A percentile compares a stretch with the other conserved stretches of the same genome.
Conservation (phyloP, 2,888 invertebrate species). For the Laspeyria flexula region DNA sequence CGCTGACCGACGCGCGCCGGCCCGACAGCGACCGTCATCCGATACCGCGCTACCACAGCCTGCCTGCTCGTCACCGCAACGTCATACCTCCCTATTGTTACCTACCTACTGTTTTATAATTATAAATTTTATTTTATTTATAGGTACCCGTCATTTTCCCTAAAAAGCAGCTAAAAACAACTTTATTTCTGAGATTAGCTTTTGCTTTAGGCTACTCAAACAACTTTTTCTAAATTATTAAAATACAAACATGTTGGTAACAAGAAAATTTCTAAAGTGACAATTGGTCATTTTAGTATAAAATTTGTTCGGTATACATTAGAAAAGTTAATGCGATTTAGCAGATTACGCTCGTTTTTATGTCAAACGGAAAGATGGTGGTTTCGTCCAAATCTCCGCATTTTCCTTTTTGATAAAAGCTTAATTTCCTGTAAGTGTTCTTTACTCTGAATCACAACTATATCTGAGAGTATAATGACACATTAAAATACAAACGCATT, state of each 20-base stretch:
- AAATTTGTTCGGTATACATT: not conserved
- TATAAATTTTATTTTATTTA: no score
- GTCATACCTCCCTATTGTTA: slow-evolving; percentile 22
- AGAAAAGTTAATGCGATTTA: slow-evolving; percentile 31
- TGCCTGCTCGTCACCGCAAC: slow-evolving; percentile 21
- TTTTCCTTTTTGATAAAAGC: slow-evolving; percentile 48
- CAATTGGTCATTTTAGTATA: not conserved
- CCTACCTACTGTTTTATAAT: not conserved
- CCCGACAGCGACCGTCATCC: not conserved
- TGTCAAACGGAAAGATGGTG: slow-evolving; percentile 47
- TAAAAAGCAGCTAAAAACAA: no score
- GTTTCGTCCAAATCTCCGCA: slow-evolving; percentile 34
- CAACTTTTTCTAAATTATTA: no score
- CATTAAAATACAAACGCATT: no score
- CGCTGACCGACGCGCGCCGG: slow-evolving; percentile 5
- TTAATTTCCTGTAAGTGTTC: slow-evolving; percentile 56
- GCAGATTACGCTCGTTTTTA: slow-evolving; percentile 34
- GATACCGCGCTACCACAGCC: slow-evolving; percentile 7
- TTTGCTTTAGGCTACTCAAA: no score
- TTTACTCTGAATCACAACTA: slow-evolving; percentile 9
- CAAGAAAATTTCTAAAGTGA: not conserved
- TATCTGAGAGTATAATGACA: not conserved
- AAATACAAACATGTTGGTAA: no score
- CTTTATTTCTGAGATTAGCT: no score
- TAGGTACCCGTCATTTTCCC: no score